Evolutionary conservation across 2,797 vertebrate species (phyloP).

Genomic region (Argyrosomus regius): DNA sequence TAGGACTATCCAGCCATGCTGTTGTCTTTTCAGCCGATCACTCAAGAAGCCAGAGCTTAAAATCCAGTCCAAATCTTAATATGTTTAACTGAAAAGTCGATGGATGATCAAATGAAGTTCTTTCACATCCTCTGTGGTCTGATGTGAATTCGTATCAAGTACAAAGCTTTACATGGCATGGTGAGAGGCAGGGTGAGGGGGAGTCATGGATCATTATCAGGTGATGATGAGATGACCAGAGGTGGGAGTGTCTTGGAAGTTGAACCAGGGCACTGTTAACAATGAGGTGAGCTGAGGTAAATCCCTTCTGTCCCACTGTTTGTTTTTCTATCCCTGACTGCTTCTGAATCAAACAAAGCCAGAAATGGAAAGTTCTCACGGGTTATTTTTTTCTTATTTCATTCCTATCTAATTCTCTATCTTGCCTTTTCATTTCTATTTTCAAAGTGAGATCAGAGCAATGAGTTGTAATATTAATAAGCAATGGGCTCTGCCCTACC

Average conservation of each 20-base stretch:
- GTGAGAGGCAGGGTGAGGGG: not conserved
- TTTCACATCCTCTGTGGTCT: conserved; percentile 7
- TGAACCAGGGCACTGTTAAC: conserved; percentile 65
- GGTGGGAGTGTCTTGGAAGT: conserved; percentile 45
- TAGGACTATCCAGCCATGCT: conserved; percentile 12
- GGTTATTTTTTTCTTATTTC: conserved; percentile 24
- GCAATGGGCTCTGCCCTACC: conserved; percentile 31
- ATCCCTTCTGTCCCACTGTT: conserved; percentile 39
- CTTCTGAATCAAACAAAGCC: conserved; percentile 37
- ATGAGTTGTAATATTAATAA: conserved; percentile 50
- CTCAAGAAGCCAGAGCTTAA: conserved; percentile 26
- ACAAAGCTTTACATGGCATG: not conserved
- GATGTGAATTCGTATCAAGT: not conserved
- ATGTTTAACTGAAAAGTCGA: conserved; percentile 26
- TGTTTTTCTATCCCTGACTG: conserved; percentile 52
- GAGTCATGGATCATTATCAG: conserved; percentile 37
- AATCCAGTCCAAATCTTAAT: conserved; percentile 45
- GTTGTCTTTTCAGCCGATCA: conserved; percentile 33
- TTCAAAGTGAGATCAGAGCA: conserved; percentile 72
- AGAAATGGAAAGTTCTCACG: conserved; percentile 48
- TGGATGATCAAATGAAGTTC: conserved; percentile 8
- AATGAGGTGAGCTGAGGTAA: conserved; percentile 53
- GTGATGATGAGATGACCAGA: conserved; percentile 36
- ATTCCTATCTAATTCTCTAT: conserved; percentile 38
- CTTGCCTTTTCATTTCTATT: conserved; percentile 61